These are phyloP conservation scores for Athrips mouffetella DNA, from an alignment of 2,888 invertebrate genomes.

Conservation along the genomic window DNA sequence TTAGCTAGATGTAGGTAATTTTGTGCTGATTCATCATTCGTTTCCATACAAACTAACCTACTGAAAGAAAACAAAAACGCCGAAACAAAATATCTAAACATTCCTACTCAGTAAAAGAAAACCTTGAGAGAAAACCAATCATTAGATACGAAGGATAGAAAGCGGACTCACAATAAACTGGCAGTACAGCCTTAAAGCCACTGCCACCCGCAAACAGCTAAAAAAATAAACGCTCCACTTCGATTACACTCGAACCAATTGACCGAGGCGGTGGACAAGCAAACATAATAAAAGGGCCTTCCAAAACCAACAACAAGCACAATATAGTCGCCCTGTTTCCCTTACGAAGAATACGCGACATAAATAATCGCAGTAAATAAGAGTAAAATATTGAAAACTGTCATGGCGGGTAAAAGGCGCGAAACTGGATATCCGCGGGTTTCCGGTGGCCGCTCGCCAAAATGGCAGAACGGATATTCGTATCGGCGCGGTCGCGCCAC, in stretches of 20 bases:
- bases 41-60: neutral
- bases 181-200: conserved; percentile 1
- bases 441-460: conserved; percentile 72
- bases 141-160: neutral
- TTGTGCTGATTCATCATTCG: too few relatives aligned
- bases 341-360: conserved; percentile 62
- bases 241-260: conserved; percentile 22
- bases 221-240: conserved; percentile 17
- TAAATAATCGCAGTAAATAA: conserved; percentile 77
- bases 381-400: conserved; percentile 77
- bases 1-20: too few relatives aligned
- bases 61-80: too few relatives aligned
- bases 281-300: conserved; percentile 35
- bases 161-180: neutral
- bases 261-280: conserved; percentile 22
- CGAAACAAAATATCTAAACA: neutral
- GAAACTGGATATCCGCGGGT: conserved; percentile 73
- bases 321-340: conserved; percentile 55
- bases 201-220: conserved; percentile 7
- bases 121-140: neutral
- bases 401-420: conserved; percentile 71
- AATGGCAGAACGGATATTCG: conserved; percentile 74
- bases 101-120: neutral
- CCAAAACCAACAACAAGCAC: conserved; percentile 42
- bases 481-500: conserved; percentile 42